Evolutionary conservation across 2,113 vertebrate species (phyloP), one percentile per base, ranked within the genome.

Genomic region (Mungos mungo): DNA sequence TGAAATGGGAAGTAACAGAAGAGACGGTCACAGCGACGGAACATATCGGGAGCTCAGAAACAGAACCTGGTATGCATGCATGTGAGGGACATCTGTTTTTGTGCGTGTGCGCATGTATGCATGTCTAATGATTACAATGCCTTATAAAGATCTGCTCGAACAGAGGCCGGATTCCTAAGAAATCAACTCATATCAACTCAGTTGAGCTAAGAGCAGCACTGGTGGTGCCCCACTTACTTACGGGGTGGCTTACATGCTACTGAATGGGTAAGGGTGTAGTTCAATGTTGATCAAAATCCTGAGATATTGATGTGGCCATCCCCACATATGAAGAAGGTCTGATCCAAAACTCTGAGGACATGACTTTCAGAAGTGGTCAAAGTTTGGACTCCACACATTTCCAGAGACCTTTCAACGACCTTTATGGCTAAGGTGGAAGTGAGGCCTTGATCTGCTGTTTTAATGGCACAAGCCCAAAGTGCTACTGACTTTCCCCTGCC

Each of bases 341-440:
- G 50, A 65, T 31, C 52, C 38, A 6, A 50, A 71, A 88, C 54
- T 88, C 69, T 60, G 19, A 83, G 29, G 63, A 85, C 19, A 41
- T 14, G 31, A 47, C 65, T 68, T 72, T 68, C 12, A 60, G n/a
- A 45, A 92, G 65, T 21, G 21, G 33, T 76, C 68, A 41, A 41
- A 45, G 33, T 19, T 25, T 74, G 71, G 35, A 25, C 23, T 31
- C 11, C 18, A 16, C 2, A 13, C 23, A 15, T 71, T 93, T 87
- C 50, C 50, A 96, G 76, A 87, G n/a, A 18, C 68, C 60, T 50
- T 50, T 93, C 45, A 81, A 31, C 92, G 11, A 45, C 27, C 33
- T 82, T 57, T 68, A 47, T 0, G 4, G 57, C 88, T 81, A 14
- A 7, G 33, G 25, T 1, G 31, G 69, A 79, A 77, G 35, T 0